A percentile compares a stretch with the other conserved stretches of the same genome.
Conservation (phyloP, 2,797 vertebrate species). For the Myoxocephalus aenaeus region DNA sequence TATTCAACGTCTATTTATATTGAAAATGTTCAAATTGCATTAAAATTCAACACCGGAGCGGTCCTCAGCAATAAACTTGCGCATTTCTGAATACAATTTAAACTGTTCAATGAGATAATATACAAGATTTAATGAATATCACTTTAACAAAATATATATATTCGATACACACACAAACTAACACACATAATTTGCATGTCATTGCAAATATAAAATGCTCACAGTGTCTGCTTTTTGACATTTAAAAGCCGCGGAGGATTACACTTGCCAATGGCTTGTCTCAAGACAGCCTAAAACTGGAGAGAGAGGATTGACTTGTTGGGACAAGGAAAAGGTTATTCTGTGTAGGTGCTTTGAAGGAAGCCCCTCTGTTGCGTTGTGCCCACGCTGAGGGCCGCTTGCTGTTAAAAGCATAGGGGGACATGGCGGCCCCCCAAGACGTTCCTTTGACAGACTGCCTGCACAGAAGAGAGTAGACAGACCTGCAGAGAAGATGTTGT, state of each 20-base stretch:
- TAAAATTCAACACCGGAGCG: not conserved
- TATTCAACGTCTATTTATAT: not conserved
- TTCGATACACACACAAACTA: no score
- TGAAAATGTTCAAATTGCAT: not conserved
- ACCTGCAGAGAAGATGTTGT: slow-evolving; percentile 22
- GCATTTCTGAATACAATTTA: not conserved
- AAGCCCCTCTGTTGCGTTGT: slow-evolving; percentile 28
- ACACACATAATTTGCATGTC: not conserved
- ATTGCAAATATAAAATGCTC: slow-evolving; percentile 4
- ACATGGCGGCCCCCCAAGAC: slow-evolving; percentile 37
- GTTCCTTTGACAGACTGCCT: slow-evolving; percentile 13
- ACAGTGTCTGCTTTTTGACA: slow-evolving; percentile 21
- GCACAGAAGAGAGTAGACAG: not conserved
- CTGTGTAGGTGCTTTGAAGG: slow-evolving; percentile 21
- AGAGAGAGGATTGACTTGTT: slow-evolving; percentile 5
- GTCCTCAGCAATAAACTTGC: not conserved
- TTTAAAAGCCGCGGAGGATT: slow-evolving; percentile 4
- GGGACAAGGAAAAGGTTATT: slow-evolving; percentile 42
- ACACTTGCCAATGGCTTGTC: not conserved
- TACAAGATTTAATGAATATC: no score
- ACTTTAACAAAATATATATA: no score
- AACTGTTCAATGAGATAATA: no score
- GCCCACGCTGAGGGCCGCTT: slow-evolving; percentile 48
- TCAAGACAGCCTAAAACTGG: slow-evolving; percentile 12
- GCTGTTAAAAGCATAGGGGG: slow-evolving; percentile 54